These are phyloP conservation scores for Scartelaos histophorus DNA, from an alignment of 2,113 vertebrate genomes.

Conservation along the genomic window DNA sequence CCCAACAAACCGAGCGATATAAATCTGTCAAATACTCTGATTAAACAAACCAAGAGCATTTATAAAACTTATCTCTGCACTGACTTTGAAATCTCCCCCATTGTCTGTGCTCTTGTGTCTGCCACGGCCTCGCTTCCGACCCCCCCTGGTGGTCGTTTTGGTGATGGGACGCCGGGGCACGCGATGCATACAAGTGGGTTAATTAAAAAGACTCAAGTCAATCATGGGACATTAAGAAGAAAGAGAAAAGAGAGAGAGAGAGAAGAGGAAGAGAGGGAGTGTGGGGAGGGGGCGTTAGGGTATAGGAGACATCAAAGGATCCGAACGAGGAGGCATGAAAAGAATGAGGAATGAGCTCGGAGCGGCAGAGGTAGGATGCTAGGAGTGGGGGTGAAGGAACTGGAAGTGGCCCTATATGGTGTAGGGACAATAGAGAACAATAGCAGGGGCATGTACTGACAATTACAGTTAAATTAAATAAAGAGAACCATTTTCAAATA, in stretches of 20 bases:
- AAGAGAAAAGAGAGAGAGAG: conserved; percentile 34
- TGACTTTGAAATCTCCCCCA: conserved; percentile 40
- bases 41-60: not conserved
- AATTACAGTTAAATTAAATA: no score
- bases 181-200: conserved; percentile 64
- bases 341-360: conserved; percentile 66
- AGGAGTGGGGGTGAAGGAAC: conserved; percentile 30
- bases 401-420: not conserved
- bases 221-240: conserved; percentile 66
- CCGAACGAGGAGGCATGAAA: conserved; percentile 62
- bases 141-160: conserved; percentile 57
- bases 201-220: conserved; percentile 71
- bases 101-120: conserved; percentile 38
- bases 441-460: not conserved
- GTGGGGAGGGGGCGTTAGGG: conserved; percentile 25
- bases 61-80: conserved; percentile 20
- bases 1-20: no score
- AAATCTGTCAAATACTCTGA: conserved; percentile 1
- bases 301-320: conserved; percentile 73
- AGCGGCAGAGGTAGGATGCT: conserved; percentile 30
- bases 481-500: no score
- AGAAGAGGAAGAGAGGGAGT: conserved; percentile 22
- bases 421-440: not conserved
- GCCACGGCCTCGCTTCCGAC: conserved; percentile 15
- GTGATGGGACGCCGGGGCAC: conserved; percentile 36